phyloP scores from a whole-genome alignment of 2,888 invertebrate species.

The Lissocephala sabroskyi region DNA sequence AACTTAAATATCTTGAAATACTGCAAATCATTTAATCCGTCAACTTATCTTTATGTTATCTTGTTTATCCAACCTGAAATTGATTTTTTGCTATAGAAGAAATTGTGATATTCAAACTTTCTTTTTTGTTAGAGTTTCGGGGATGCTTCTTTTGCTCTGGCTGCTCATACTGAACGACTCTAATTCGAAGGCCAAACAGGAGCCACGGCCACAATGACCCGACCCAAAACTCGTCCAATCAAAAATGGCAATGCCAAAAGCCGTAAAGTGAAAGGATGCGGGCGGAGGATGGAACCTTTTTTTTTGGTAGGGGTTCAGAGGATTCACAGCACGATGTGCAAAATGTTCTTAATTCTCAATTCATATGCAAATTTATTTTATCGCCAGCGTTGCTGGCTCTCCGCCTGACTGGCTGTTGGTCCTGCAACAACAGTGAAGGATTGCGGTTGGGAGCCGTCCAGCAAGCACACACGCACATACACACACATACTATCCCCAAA shows the following conservation, averaged over 20 bases:
- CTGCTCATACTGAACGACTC: too few species aligned
- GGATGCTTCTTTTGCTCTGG: slow-evolving; percentile 13
- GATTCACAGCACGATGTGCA: slow-evolving; percentile 59
- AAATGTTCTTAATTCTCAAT: slow-evolving; percentile 72
- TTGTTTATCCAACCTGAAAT: too few species aligned
- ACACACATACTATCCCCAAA: not conserved
- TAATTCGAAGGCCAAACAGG: slow-evolving; percentile 64
- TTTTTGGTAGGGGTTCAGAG: not conserved
- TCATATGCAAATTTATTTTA: slow-evolving; percentile 73
- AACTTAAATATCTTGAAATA: too few species aligned
- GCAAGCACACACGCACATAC: slow-evolving; percentile 14
- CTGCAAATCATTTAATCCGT: too few species aligned
- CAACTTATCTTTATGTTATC: too few species aligned
- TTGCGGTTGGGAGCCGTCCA: slow-evolving; percentile 32
- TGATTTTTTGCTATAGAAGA: too few species aligned
- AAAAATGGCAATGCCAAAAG: slow-evolving; percentile 38
- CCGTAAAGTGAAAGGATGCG: not conserved
- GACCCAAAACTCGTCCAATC: slow-evolving; percentile 38
- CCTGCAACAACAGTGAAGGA: slow-evolving; percentile 54
- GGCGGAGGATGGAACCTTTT: too few species aligned
- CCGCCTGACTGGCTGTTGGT: slow-evolving; percentile 18
- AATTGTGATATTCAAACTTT: slow-evolving; percentile 21
- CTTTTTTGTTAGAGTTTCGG: slow-evolving; percentile 1
- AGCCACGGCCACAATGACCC: slow-evolving; percentile 46
- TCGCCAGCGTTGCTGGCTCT: slow-evolving; percentile 58